Evolutionary conservation across 2,888 invertebrate genomes (phyloP), one percentile per base, ranked within the genome.

Genomic region (Philhelius pedissequus): DNA sequence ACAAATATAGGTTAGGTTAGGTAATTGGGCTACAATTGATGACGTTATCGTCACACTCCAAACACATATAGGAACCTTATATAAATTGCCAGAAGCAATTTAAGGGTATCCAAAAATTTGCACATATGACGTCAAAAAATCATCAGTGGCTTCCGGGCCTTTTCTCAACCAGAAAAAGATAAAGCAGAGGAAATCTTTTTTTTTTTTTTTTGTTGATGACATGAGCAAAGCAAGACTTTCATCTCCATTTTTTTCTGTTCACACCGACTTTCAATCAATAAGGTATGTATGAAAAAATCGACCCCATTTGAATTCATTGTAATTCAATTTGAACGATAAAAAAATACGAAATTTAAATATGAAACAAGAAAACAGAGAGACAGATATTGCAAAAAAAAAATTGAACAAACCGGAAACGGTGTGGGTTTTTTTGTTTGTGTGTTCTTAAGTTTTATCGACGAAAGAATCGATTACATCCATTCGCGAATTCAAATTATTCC

Each of bases 381-480:
- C 40, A 38, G 45, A 40, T 50, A 32, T 4, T 48, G 32, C 22
- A 74, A 64, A 62, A 54, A 58, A 54, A 58, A 50, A 66, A 32
- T 1, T 13, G 50, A 64, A 64, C 3, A 38, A 30, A 52, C 52
- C 40, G 58, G 27, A 40, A 73, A 73, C 22, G 18, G 45, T 54
- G 54, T 54, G 15, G 15, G 8, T 20, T 38, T 45, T 58, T 25
- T 25, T 40, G 13, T 15, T 2, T 40, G 11, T 60, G 40, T 54
- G 11, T 68, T 70, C 43, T 52, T 58, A 45, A 66, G 60, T 69
- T 56, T 74, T 56, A 77, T 78, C 54, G 62, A 20, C n/a, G 30
- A 58, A 25, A 20, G 62, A 54, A 78, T 78, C 82, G 73, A 78
- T 83, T 82, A 82, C 77, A 64, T 54, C 68, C 70, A 71, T 60